Evolutionary conservation across 1,140 invertebrate species (phyloP).

Genomic region (Drosophila micromelanica): DNA sequence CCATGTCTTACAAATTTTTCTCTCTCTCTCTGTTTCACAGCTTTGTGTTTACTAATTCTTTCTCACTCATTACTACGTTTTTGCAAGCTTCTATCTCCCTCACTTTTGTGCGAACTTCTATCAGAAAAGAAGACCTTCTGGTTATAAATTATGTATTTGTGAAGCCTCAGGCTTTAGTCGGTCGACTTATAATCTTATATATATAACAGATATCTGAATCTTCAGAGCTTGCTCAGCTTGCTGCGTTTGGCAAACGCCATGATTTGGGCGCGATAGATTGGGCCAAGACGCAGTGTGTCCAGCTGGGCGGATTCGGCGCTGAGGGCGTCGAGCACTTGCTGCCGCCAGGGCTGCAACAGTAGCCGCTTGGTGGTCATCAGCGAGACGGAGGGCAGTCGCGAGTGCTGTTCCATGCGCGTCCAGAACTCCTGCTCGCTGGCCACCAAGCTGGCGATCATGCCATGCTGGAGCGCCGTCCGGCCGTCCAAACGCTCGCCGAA

Average conservation of each 20-base stretch:
- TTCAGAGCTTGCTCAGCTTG: conserved; percentile 25
- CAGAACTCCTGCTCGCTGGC: conserved; percentile 86
- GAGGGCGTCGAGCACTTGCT: conserved; percentile 45
- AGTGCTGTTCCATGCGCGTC: conserved; percentile 85
- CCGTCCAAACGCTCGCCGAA: conserved; percentile 93
- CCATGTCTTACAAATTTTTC: no score
- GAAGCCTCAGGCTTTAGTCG: no score
- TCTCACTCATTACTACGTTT: no score
- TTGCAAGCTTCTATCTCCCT: no score
- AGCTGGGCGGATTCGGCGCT: conserved; percentile 48
- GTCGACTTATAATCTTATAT: not conserved
- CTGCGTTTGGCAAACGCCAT: conserved; percentile 39
- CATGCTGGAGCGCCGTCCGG: conserved; percentile 88
- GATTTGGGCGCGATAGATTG: conserved; percentile 31
- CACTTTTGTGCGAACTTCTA: no score
- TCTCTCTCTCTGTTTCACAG: no score
- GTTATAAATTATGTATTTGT: no score
- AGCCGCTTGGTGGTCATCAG: conserved; percentile 86
- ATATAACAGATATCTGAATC: not conserved
- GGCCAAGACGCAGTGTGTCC: conserved; percentile 30
- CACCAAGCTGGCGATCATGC: conserved; percentile 89
- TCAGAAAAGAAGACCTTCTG: no score
- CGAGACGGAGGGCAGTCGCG: conserved; percentile 85
- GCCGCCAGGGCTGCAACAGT: conserved; percentile 60
- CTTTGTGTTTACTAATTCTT: no score